These are phyloP conservation scores for Dendrolimus houi DNA, from an alignment of 2,888 invertebrate species.

Conservation along the genomic window DNA sequence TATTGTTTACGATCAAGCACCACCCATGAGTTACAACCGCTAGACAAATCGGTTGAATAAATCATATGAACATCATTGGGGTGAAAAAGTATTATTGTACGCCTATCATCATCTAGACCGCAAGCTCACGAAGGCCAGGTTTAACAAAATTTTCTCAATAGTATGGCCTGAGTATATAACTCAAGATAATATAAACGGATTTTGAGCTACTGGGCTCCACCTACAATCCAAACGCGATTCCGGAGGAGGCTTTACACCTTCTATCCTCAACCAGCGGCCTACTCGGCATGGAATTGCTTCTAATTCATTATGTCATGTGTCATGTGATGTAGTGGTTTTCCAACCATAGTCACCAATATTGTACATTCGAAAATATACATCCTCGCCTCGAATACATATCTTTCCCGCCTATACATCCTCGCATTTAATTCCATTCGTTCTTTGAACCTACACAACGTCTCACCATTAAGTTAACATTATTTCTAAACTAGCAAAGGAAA, in stretches of 20 bases:
- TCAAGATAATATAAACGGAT: conserved; percentile 6
- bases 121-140: conserved; percentile 7
- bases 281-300: no score
- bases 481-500: no score
- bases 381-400: no score
- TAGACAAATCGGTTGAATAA: conserved; percentile 11
- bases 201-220: conserved; percentile 4
- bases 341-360: no score
- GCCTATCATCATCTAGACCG: conserved; percentile 4
- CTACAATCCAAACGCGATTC: neutral
- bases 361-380: no score
- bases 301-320: no score
- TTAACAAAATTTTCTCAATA: conserved; percentile 5
- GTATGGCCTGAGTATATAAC: conserved; percentile 6
- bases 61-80: conserved; percentile 14
- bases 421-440: no score
- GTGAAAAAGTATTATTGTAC: conserved; percentile 9
- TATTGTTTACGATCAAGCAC: conserved; percentile 14
- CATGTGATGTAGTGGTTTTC: no score
- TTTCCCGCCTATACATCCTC: no score
- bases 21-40: conserved; percentile 8
- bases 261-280: neutral
- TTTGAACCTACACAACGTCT: no score
- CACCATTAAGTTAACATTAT: no score
- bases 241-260: neutral